Evolutionary conservation across 2,888 invertebrate species (phyloP).

Genomic region (Lepetodrilus schrolli): DNA sequence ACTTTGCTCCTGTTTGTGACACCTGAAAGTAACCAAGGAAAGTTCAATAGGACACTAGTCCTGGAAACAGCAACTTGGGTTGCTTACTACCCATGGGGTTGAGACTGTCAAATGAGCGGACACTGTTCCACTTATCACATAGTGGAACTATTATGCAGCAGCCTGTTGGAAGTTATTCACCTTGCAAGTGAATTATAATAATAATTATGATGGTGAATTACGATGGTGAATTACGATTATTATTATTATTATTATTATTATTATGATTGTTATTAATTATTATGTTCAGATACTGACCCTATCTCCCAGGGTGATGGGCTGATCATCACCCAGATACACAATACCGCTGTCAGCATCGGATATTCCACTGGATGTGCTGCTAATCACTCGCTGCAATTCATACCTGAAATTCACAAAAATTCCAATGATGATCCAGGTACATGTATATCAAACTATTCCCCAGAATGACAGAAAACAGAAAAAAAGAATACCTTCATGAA

Average conservation of each 20-base stretch:
- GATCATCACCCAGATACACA: constrained; percentile 80
- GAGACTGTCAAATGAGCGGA: too few relatives aligned
- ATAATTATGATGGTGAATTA: too few relatives aligned
- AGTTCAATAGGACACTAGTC: too few relatives aligned
- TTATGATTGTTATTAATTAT: too few relatives aligned
- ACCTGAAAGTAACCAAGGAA: too few relatives aligned
- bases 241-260: too few relatives aligned
- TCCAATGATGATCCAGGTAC: neutral
- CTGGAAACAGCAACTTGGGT: too few relatives aligned
- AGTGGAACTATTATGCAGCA: too few relatives aligned
- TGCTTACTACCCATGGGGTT: too few relatives aligned
- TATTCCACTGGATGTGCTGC: constrained; percentile 33
- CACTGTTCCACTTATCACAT: too few relatives aligned
- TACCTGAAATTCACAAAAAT: constrained; percentile 41
- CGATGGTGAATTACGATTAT: neutral
- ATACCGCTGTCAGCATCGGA: constrained; percentile 41
- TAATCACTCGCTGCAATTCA: constrained; percentile 48
- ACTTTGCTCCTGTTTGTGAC: constrained; percentile 37
- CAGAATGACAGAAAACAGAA: neutral
- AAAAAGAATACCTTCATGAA: neutral
- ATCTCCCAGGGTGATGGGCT: constrained; percentile 75
- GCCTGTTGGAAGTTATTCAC: neutral
- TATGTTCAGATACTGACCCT: too few relatives aligned
- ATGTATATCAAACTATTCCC: neutral
- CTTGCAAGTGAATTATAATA: too few relatives aligned